These are phyloP conservation scores for Haliclystus octoradiatus DNA, from an alignment of 30 jellyfish, hydroid and myxozoan species.

Conservation along the genomic window DNA sequence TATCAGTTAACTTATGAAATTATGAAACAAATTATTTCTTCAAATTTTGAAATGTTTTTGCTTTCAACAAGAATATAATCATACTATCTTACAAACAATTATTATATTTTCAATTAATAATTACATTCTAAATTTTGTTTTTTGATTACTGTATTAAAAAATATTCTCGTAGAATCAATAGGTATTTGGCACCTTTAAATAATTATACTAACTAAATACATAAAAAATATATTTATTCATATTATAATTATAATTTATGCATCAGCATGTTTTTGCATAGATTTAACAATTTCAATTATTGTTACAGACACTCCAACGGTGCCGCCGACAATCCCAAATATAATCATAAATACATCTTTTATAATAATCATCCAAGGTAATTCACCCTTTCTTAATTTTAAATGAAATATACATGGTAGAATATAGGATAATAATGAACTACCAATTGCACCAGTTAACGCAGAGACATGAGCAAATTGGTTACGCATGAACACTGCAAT, in stretches of 20 bases:
- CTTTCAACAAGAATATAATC: too few relatives aligned
- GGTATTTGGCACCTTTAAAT: not conserved
- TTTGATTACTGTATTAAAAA: too few relatives aligned
- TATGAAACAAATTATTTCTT: too few relatives aligned
- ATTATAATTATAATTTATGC: too few relatives aligned
- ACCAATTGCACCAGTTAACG: constrained; percentile 92
- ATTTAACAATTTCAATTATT: constrained; percentile 43
- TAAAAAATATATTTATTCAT: too few relatives aligned
- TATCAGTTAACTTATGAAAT: too few relatives aligned
- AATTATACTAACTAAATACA: not conserved
- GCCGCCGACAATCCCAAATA: constrained; percentile 89
- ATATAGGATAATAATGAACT: constrained; percentile 82
- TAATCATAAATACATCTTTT: constrained; percentile 42
- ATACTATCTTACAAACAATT: too few relatives aligned
- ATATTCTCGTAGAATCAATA: not conserved
- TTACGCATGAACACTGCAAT: constrained; percentile 79
- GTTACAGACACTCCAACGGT: constrained; percentile 80
- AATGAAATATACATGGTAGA: constrained; percentile 83
- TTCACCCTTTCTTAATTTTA: constrained; percentile 39
- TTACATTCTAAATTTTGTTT: too few relatives aligned
- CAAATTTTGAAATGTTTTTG: too few relatives aligned
- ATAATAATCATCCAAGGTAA: constrained; percentile 41
- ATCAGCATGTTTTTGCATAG: constrained; percentile 48
- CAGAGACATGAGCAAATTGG: constrained; percentile 92
- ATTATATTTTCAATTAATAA: too few relatives aligned